phyloP scores from a whole-genome alignment of 2,888 invertebrate species.

The Machimus atricapillus region DNA sequence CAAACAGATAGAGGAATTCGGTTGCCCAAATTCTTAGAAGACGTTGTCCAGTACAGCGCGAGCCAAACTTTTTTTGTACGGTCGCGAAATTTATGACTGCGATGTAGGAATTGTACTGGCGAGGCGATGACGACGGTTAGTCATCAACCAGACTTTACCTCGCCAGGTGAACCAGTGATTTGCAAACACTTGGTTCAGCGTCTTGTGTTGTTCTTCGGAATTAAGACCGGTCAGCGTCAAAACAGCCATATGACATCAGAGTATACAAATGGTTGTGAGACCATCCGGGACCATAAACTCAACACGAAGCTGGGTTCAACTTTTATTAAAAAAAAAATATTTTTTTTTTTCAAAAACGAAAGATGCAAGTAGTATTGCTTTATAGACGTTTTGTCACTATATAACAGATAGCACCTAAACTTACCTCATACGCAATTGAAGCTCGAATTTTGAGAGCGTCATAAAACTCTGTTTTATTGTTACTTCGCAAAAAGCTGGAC shows the following conservation, averaged over 20 bases:
- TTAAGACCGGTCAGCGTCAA: constrained; percentile 34
- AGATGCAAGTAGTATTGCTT: not conserved
- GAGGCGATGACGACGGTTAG: not conserved
- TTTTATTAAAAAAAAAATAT: not conserved
- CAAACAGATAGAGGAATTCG: not conserved
- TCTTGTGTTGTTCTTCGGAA: constrained; percentile 9
- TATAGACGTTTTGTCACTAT: not conserved
- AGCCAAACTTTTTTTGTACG: not conserved
- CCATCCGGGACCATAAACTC: not conserved
- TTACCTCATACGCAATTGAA: not conserved
- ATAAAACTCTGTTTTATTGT: not conserved
- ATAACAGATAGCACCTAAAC: not conserved
- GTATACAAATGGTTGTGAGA: constrained; percentile 9
- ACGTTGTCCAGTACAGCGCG: not conserved
- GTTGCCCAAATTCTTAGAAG: not conserved
- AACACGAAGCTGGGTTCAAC: not conserved
- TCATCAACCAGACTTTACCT: constrained; percentile 27
- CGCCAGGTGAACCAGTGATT: constrained; percentile 24
- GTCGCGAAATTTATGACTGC: not conserved
- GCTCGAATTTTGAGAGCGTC: not conserved
- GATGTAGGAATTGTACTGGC: not conserved
- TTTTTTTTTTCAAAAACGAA: not conserved
- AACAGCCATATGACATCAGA: constrained; percentile 30
- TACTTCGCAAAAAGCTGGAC: not conserved
- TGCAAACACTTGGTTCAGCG: not conserved